Evolutionary conservation across 2,797 vertebrate genomes (phyloP).

Genomic region (Crenichthys baileyi): DNA sequence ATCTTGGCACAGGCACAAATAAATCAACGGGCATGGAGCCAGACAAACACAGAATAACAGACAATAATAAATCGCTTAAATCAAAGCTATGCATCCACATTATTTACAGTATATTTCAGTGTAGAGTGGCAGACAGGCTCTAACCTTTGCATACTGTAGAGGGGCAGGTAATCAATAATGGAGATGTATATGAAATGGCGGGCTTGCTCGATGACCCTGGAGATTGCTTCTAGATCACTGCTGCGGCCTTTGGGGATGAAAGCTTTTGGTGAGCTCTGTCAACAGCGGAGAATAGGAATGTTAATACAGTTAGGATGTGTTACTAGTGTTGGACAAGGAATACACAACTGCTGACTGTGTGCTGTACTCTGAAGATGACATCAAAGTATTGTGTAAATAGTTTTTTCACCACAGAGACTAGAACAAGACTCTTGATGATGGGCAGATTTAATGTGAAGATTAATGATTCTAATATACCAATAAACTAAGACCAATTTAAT

Average conservation of each 20-base stretch:
- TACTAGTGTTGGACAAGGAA: neutral
- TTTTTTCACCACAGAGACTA: slow-evolving; percentile 7
- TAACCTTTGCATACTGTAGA: slow-evolving; percentile 85
- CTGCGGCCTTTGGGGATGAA: slow-evolving; percentile 92
- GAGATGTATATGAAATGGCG: slow-evolving; percentile 91
- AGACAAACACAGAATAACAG: neutral
- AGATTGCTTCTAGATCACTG: slow-evolving; percentile 92
- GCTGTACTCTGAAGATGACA: neutral
- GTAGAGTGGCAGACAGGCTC: slow-evolving; percentile 20
- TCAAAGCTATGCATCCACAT: slow-evolving; percentile 21
- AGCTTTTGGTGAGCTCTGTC: slow-evolving; percentile 92
- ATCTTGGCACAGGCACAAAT: slow-evolving; percentile 76
- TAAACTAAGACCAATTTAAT: neutral
- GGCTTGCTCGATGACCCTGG: slow-evolving; percentile 89
- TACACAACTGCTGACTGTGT: neutral
- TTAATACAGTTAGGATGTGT: slow-evolving; percentile 8
- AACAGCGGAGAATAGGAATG: slow-evolving; percentile 18
- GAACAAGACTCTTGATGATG: slow-evolving; percentile 3
- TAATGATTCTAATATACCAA: slow-evolving; percentile 2
- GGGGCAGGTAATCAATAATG: slow-evolving; percentile 91
- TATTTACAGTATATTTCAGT: slow-evolving; percentile 7
- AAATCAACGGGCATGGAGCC: slow-evolving; percentile 20
- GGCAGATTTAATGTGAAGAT: slow-evolving; percentile 1
- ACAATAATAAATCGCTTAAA: slow-evolving; percentile 19
- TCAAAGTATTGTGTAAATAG: slow-evolving; percentile 4